These are phyloP conservation scores for Limnephilus lunatus DNA, from an alignment of 2,888 invertebrate genomes.

Conservation along the genomic window DNA sequence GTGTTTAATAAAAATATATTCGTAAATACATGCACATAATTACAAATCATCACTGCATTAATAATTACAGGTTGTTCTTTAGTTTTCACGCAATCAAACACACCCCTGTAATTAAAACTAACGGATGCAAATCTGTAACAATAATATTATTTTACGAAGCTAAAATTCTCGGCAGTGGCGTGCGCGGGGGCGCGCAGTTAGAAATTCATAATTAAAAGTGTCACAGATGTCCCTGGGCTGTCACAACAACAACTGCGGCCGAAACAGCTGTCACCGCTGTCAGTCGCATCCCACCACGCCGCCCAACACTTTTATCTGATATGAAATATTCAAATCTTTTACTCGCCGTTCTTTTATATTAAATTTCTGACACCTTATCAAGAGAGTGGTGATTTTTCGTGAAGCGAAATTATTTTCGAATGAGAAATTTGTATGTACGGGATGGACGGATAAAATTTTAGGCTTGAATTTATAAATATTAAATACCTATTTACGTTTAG, in stretches of 20 bases:
- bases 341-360: conserved; percentile 3
- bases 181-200: not conserved
- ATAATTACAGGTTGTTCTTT: not conserved
- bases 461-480: not conserved
- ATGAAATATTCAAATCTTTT: conserved; percentile 47
- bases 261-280: conserved; percentile 50
- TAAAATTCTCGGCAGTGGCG: not conserved
- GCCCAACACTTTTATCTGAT: conserved; percentile 47
- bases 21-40: too few species aligned
- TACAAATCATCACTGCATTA: not conserved
- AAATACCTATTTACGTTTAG: not conserved
- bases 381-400: not conserved
- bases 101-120: not conserved
- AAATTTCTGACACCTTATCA: conserved; percentile 21
- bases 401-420: not conserved
- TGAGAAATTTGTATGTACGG: not conserved
- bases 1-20: too few species aligned
- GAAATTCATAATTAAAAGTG: conserved; percentile 54
- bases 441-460: not conserved
- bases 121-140: not conserved
- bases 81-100: not conserved
- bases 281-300: conserved; percentile 29
- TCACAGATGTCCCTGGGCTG: conserved; percentile 51
- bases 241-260: conserved; percentile 39
- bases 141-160: not conserved